A percentile compares a stretch with the other conserved stretches of the same genome.
Conservation (phyloP, 2,113 vertebrate genomes). For the Rallus limicola region DNA sequence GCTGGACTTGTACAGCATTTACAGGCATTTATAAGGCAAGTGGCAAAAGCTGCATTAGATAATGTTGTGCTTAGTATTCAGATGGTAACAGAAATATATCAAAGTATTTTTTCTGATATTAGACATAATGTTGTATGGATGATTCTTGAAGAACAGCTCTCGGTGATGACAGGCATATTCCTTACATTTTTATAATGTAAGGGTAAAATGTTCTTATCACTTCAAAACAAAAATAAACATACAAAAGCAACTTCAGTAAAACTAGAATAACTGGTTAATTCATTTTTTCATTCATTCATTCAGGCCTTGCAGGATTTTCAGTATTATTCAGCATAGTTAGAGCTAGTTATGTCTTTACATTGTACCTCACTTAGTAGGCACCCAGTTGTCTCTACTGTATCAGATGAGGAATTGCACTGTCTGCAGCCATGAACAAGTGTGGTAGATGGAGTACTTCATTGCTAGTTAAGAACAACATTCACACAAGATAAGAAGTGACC, state of each 20-base stretch:
- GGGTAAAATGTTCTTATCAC: neutral
- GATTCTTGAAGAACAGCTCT: neutral
- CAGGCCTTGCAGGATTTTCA: neutral
- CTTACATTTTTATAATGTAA: neutral
- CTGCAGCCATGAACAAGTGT: neutral
- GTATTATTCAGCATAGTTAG: neutral
- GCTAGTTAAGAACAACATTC: neutral
- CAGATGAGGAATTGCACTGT: neutral
- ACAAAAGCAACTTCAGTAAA: neutral
- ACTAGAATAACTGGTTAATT: neutral
- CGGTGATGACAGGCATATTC: neutral
- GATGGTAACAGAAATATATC: neutral
- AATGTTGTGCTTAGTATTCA: neutral
- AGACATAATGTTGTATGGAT: neutral
- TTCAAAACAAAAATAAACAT: neutral
- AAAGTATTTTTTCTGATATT: neutral
- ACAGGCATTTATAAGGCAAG: neutral
- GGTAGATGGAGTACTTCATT: neutral
- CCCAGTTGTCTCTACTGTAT: neutral
- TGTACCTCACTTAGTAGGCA: neutral
- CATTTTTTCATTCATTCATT: neutral
- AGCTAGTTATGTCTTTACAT: neutral
- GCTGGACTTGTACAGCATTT: neutral
- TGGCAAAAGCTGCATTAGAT: neutral
- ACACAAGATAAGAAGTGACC: neutral